Conservation (phyloP, 1,140 invertebrate genomes). For the Gryon sp. region DNA sequence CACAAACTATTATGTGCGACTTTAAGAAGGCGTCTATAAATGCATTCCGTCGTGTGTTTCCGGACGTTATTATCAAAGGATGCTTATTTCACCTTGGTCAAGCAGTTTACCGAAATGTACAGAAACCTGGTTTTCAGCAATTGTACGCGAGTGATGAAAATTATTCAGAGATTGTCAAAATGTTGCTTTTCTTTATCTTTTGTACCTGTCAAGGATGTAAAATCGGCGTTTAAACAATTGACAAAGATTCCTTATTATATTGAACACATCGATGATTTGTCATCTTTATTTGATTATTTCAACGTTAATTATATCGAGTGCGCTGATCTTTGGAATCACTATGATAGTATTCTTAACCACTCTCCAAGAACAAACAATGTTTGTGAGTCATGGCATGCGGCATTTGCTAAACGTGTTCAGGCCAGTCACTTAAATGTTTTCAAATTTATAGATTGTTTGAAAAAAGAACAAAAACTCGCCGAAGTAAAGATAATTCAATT, state of each 20-base stretch:
- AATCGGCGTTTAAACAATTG: slow-evolving; percentile 5
- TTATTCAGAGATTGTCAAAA: slow-evolving; percentile 3
- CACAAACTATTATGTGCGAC: not conserved
- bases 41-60: not conserved
- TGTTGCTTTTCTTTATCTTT: not conserved
- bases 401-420: too few species aligned
- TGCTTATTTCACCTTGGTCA: slow-evolving; percentile 9
- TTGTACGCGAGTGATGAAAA: not conserved
- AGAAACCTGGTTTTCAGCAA: not conserved
- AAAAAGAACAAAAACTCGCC: not conserved
- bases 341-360: slow-evolving; percentile 6
- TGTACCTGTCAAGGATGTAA: not conserved
- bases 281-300: not conserved
- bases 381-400: too few species aligned
- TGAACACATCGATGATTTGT: too few species aligned
- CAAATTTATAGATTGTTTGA: slow-evolving; percentile 3
- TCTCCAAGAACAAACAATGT: too few species aligned
- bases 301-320: too few species aligned
- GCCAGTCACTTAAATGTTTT: slow-evolving; percentile 2
- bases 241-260: too few species aligned
- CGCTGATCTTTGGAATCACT: slow-evolving; percentile 18
- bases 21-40: not conserved
- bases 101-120: not conserved
- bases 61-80: not conserved
- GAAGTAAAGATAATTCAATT: not conserved